Evolutionary conservation across 2,888 invertebrate species (phyloP).

Genomic region (Clivina fossor): DNA sequence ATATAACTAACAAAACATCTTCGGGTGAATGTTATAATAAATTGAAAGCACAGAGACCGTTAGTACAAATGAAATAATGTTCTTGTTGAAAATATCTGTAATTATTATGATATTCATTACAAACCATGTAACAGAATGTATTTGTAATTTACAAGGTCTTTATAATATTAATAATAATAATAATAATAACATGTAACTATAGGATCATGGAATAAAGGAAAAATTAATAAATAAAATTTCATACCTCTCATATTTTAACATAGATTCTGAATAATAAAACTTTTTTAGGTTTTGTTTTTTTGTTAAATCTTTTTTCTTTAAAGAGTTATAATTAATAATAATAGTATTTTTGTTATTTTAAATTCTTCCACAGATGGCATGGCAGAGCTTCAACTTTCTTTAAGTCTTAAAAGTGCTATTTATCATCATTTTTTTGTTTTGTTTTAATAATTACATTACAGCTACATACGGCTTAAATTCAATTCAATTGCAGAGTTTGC

Average conservation of each 20-base stretch:
- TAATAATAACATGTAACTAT: slow-evolving; percentile 31
- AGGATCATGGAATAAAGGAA: slow-evolving; percentile 25
- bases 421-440: no score
- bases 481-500: slow-evolving; percentile 8
- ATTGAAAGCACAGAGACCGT: no score
- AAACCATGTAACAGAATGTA: slow-evolving; percentile 34
- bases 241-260: slow-evolving; percentile 25
- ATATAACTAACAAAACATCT: no score
- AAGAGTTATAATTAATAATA: background rate
- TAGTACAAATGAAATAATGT: slow-evolving; percentile 15
- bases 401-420: no score
- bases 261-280: slow-evolving; percentile 11
- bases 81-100: slow-evolving; percentile 33
- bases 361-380: slow-evolving; percentile 27
- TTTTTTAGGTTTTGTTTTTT: no score
- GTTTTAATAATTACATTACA: slow-evolving; percentile 30
- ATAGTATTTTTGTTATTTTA: slow-evolving; percentile 13
- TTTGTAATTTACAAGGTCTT: slow-evolving; percentile 34
- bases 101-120: slow-evolving; percentile 31
- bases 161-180: slow-evolving; percentile 19
- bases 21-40: no score
- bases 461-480: slow-evolving; percentile 32
- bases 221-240: slow-evolving; percentile 28
- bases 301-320: background rate
- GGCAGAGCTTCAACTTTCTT: slow-evolving; percentile 23